Evolutionary conservation across 2,888 invertebrate genomes (phyloP).

Genomic region (Phania funesta): DNA sequence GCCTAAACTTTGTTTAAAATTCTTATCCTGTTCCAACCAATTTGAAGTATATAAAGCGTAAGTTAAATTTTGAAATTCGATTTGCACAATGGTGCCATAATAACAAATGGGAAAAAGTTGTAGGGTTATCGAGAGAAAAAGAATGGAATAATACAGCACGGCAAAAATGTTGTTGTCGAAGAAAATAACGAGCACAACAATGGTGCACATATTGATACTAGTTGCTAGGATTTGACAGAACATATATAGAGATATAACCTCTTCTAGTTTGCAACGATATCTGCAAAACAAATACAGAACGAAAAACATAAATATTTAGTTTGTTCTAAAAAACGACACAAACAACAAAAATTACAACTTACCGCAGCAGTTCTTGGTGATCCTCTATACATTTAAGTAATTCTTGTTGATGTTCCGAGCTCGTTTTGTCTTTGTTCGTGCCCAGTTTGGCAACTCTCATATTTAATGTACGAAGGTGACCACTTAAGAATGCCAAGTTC

Average conservation of each 20-base stretch:
- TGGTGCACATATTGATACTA: slow-evolving; percentile 61
- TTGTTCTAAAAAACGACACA: neutral
- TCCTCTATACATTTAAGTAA: slow-evolving; percentile 64
- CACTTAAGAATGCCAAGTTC: slow-evolving; percentile 61
- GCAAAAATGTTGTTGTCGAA: slow-evolving; percentile 51
- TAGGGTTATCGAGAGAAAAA: slow-evolving; percentile 46
- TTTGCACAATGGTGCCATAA: slow-evolving; percentile 57
- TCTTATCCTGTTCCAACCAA: slow-evolving; percentile 57
- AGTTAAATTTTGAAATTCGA: slow-evolving; percentile 61
- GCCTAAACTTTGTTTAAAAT: slow-evolving; percentile 56
- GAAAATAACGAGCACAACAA: slow-evolving; percentile 55
- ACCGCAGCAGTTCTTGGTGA: slow-evolving; percentile 67
- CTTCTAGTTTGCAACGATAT: slow-evolving; percentile 48
- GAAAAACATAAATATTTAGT: neutral
- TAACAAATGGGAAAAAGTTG: slow-evolving; percentile 67
- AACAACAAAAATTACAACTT: slow-evolving; percentile 1
- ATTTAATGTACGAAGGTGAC: slow-evolving; percentile 64
- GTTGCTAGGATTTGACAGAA: slow-evolving; percentile 60
- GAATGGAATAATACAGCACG: slow-evolving; percentile 50
- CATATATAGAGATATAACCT: slow-evolving; percentile 42
- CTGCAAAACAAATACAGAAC: slow-evolving; percentile 17
- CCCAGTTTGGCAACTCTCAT: slow-evolving; percentile 65
- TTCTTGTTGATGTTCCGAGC: slow-evolving; percentile 39
- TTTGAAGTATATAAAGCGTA: slow-evolving; percentile 65
- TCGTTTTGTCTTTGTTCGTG: neutral